These are phyloP conservation scores for Euura saliciscinereae DNA, from an alignment of 1,140 invertebrate genomes.

Conservation along the genomic window DNA sequence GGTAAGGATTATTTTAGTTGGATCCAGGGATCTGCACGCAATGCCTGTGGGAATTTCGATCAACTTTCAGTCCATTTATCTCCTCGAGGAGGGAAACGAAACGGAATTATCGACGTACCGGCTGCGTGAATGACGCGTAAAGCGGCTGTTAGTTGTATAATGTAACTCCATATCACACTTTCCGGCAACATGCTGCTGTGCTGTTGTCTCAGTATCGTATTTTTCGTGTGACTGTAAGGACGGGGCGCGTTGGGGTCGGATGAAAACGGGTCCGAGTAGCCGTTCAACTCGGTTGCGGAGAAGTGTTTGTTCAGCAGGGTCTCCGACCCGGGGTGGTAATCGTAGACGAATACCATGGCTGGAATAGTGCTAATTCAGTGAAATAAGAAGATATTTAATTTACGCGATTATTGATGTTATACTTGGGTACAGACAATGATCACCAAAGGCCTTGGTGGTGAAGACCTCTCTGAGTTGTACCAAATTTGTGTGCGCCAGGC, in stretches of 20 bases:
- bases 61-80: too few relatives aligned
- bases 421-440: slow-evolving; percentile 79
- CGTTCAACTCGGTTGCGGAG: slow-evolving; percentile 70
- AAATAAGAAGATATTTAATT: slow-evolving; percentile 14
- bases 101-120: slow-evolving; percentile 50
- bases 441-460: slow-evolving; percentile 93
- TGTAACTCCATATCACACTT: slow-evolving; percentile 91
- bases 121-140: slow-evolving; percentile 89
- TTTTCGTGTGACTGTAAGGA: slow-evolving; percentile 85
- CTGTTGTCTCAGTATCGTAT: slow-evolving; percentile 72
- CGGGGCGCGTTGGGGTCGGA: slow-evolving; percentile 81
- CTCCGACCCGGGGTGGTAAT: slow-evolving; percentile 90
- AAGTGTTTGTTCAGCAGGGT: slow-evolving; percentile 89
- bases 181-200: slow-evolving; percentile 83
- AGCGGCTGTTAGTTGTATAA: slow-evolving; percentile 95
- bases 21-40: slow-evolving; percentile 82
- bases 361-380: slow-evolving; percentile 45
- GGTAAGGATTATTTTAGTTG: slow-evolving; percentile 88
- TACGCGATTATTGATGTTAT: not conserved
- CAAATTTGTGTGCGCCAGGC: slow-evolving; percentile 91
- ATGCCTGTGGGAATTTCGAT: slow-evolving; percentile 54
- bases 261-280: slow-evolving; percentile 82
- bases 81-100: too few relatives aligned
- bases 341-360: slow-evolving; percentile 97
- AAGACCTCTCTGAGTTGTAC: slow-evolving; percentile 92